Evolutionary conservation across 1,140 invertebrate genomes (phyloP).

Genomic region (Neotoxoptera formosana): DNA sequence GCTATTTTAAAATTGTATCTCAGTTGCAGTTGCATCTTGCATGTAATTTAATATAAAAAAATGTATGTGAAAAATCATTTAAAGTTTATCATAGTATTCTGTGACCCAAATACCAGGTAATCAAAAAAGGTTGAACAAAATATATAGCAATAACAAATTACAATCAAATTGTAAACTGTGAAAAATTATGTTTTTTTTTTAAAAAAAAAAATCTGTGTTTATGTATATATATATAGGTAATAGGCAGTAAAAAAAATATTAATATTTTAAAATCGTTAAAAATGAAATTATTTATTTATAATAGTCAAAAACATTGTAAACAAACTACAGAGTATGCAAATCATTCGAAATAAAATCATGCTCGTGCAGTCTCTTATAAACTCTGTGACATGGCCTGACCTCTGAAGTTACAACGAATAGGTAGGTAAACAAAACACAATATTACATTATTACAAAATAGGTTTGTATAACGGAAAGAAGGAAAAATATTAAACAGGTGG

Average conservation of each 20-base stretch:
- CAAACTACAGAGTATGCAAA: too few relatives aligned
- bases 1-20: not conserved
- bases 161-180: not conserved
- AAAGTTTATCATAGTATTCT: not conserved
- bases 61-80: not conserved
- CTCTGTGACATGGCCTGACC: too few relatives aligned
- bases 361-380: too few relatives aligned
- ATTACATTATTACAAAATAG: not conserved
- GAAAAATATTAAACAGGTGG: not conserved
- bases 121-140: not conserved
- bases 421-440: too few relatives aligned
- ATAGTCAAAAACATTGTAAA: too few relatives aligned
- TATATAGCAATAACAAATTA: not conserved
- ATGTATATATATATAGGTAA: too few relatives aligned
- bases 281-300: too few relatives aligned
- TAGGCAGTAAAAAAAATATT: too few relatives aligned
- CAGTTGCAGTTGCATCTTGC: not conserved
- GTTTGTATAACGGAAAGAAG: not conserved
- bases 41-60: not conserved
- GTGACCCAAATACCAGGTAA: not conserved
- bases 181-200: not conserved
- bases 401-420: too few relatives aligned
- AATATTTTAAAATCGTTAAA: too few relatives aligned
- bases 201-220: too few relatives aligned
- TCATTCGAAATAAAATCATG: too few relatives aligned